Conservation (phyloP, 2,797 vertebrate genomes). For the Crypturellus tataupa region DNA sequence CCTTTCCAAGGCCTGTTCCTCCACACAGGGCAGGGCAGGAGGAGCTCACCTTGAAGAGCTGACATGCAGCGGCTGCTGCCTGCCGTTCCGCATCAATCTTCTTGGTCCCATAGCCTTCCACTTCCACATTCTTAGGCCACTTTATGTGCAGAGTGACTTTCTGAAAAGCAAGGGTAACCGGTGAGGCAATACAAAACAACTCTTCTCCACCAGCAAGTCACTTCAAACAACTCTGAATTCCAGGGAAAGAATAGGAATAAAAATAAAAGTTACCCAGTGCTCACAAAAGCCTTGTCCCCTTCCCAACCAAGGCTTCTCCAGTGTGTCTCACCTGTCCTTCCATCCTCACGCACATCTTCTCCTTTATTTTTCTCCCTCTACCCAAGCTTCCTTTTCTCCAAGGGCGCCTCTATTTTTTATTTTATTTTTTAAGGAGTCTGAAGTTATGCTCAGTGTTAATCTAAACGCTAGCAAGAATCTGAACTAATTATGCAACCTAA, state of each 20-base stretch:
- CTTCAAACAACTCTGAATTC: background rate
- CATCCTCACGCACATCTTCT: background rate
- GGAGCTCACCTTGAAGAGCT: slow-evolving; percentile 87
- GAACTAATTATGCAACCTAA: background rate
- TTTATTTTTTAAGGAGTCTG: background rate
- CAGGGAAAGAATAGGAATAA: background rate
- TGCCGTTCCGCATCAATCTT: slow-evolving; percentile 90
- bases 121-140: slow-evolving; percentile 91
- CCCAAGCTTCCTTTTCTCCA: background rate
- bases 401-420: background rate
- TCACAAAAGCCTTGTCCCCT: background rate
- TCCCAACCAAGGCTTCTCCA: background rate
- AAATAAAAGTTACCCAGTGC: background rate
- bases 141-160: slow-evolving; percentile 90
- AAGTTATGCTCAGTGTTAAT: background rate
- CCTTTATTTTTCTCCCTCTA: background rate
- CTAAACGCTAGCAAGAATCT: background rate
- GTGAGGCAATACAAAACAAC: background rate
- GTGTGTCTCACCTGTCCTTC: background rate
- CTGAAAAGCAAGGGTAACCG: slow-evolving; percentile 73
- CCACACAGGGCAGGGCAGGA: background rate
- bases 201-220: background rate
- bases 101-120: slow-evolving; percentile 89
- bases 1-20: background rate
- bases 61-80: slow-evolving; percentile 93